Evolutionary conservation across 2,797 vertebrate species (phyloP).

Genomic region (Sphaeramia orbicularis): DNA sequence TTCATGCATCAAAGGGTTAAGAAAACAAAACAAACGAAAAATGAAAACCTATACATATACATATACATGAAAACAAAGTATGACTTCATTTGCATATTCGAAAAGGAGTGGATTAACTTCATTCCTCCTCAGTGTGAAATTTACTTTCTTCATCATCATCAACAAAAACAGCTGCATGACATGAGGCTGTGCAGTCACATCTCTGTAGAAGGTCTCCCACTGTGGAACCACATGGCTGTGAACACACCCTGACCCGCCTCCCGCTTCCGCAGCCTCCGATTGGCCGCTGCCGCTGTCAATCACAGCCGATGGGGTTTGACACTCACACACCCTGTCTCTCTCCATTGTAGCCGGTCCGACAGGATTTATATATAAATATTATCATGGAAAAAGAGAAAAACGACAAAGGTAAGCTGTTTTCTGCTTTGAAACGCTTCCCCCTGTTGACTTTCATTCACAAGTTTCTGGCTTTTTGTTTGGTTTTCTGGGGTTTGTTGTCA

Average conservation of each 20-base stretch:
- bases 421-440: rapidly evolving
- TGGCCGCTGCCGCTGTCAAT: slow-evolving; percentile 54
- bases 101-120: too few relatives aligned
- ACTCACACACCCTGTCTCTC: slow-evolving; percentile 29
- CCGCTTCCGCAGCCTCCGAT: not conserved
- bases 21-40: too few relatives aligned
- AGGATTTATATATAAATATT: slow-evolving; percentile 1
- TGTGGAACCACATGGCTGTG: not conserved
- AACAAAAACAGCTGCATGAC: too few relatives aligned
- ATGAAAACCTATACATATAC: too few relatives aligned
- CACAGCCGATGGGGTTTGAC: slow-evolving; percentile 24
- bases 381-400: slow-evolving; percentile 59
- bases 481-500: not conserved
- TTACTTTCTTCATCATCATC: too few relatives aligned
- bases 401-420: slow-evolving; percentile 65
- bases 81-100: too few relatives aligned
- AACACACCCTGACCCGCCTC: slow-evolving; percentile 26
- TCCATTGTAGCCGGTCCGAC: slow-evolving; percentile 53
- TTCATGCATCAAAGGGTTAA: too few relatives aligned
- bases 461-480: not conserved
- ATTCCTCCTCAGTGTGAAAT: too few relatives aligned
- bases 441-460: not conserved
- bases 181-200: too few relatives aligned
- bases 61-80: too few relatives aligned
- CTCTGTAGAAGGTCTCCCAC: too few relatives aligned